Conservation (phyloP, 2,797 vertebrate genomes). For the Ceryle rudis region DNA sequence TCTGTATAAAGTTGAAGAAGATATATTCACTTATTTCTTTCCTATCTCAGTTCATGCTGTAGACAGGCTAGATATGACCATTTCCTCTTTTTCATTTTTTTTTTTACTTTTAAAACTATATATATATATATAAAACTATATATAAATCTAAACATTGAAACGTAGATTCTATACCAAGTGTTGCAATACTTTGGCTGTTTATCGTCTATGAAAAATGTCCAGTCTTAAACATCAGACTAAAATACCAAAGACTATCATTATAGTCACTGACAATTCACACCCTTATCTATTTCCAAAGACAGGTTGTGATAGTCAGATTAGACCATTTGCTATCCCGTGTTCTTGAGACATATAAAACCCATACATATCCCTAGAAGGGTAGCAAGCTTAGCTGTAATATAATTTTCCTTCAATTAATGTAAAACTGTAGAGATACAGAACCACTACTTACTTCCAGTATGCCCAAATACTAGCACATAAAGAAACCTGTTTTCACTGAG, state of each 20-base stretch:
- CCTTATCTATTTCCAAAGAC: neutral
- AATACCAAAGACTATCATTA: neutral
- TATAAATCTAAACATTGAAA: neutral
- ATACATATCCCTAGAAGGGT: neutral
- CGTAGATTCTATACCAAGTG: neutral
- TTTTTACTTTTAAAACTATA: neutral
- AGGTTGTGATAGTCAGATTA: neutral
- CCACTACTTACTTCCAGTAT: neutral
- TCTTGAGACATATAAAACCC: neutral
- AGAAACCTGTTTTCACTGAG: neutral
- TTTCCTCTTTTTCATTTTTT: neutral
- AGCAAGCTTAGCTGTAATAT: neutral
- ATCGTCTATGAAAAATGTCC: no score
- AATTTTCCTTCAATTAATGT: neutral
- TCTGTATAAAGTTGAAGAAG: neutral
- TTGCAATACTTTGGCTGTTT: neutral
- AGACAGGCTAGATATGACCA: neutral
- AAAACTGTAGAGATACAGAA: neutral
- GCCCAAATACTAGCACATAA: neutral
- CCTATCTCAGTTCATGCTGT: neutral
- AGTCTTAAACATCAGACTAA: no score
- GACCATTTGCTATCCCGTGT: accelerated
- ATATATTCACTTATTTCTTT: neutral
- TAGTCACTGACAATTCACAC: neutral
- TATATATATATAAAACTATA: neutral